phyloP scores from a whole-genome alignment of 2,888 invertebrate genomes.

The Osmoderma eremita region DNA sequence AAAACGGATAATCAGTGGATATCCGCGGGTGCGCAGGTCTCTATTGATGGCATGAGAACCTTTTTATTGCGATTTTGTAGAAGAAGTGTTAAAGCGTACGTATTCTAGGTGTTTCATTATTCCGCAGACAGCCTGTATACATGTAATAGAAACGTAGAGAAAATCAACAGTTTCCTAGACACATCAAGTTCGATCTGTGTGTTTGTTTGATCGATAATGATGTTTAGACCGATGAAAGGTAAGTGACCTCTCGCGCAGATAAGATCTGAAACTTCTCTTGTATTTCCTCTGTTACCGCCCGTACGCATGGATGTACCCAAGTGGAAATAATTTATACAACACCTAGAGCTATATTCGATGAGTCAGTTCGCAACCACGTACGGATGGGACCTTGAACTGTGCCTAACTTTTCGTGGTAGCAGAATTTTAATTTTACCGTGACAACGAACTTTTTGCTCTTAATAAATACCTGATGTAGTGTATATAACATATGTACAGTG shows the following conservation, averaged over 20 bases:
- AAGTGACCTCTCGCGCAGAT: constrained; percentile 33
- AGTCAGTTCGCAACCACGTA: constrained; percentile 13
- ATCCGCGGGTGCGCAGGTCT: no score
- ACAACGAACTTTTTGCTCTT: not conserved
- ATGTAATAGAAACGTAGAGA: no score
- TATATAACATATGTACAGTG: no score
- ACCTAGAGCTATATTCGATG: constrained; percentile 11
- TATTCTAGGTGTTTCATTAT: no score
- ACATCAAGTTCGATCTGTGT: not conserved
- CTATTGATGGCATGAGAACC: no score
- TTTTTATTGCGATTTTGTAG: no score
- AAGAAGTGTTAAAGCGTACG: no score
- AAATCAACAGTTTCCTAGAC: no score
- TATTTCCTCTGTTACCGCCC: constrained; percentile 27
- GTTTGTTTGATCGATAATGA: constrained; percentile 28
- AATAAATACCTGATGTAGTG: not conserved
- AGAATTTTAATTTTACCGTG: not conserved
- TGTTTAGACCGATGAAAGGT: constrained; percentile 29
- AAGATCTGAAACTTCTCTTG: constrained; percentile 30
- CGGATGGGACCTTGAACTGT: constrained; percentile 3
- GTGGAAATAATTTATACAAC: constrained; percentile 32
- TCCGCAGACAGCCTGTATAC: no score
- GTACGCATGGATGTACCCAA: not conserved
- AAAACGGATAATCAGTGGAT: no score
- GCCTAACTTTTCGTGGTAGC: not conserved